Base-by-base conservation (phyloP, 2,888 invertebrate genomes). In the Cantharis flavilabris region DNA sequence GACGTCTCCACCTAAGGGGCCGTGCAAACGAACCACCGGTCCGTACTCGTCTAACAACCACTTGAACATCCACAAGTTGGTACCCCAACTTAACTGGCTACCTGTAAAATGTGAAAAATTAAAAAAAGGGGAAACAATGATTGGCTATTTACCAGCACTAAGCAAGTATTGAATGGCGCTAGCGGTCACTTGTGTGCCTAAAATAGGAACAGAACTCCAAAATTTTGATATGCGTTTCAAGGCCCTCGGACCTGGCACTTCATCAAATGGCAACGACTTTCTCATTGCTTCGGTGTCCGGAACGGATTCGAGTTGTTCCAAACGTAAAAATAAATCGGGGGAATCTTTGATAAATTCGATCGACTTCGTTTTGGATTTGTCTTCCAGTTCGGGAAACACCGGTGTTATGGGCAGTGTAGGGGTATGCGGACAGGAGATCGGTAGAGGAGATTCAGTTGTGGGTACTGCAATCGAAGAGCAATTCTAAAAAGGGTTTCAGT, bases 11-110 rank as follows among this genome's bases (percentile, higher is more conserved):
- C 92, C 92, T 65, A 93, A 89, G 0, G 93, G 92, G 26, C 92
- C 93, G 20, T 92, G 90, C 71, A 93, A 89, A 71, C 93, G 90
- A 9, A 93, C 93, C 2, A 93, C 90, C 0, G 93, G 92, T 0
- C 93, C 93, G 80, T 93, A 93, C 79, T 89, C 87, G 71, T 90
- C 87, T 79, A 90, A 88, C 7, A 91, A 82, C 80, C 88, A 89
- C 28, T 87, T 88, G 72, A 90, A 87, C 2, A 90, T 87, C 9
- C 86, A 86, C 9, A 88, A 79, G 76, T 89, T 89, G 20, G 88
- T 87, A 70, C 89, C 89, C 90, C 90, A 90, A 30, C 85, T 86
- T 33, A 90, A 82, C 74, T 88, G 86, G 72, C 89, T 89, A 82
- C 87, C 86, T 87, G 23, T 67, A n/a, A 16, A 9, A 26, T 13